Base-by-base conservation (phyloP, 1,140 invertebrate genomes). In the Gerris buenoi region DNA sequence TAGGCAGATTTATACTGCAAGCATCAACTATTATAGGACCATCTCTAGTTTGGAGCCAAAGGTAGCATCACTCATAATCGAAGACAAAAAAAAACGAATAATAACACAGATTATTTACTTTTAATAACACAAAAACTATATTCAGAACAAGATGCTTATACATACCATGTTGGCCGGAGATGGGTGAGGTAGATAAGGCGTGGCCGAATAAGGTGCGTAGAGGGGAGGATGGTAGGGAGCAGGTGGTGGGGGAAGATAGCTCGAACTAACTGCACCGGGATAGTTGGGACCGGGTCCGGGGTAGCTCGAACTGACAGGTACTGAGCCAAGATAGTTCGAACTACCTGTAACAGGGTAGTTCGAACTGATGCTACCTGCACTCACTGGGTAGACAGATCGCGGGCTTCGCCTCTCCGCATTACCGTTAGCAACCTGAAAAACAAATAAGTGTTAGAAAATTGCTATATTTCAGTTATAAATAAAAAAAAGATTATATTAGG, bases 191-290 rank as follows among this genome's bases (percentile, higher is more conserved):
- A 23, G 85, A 82, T 69, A 87, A 75, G 65, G 71, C 74, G 70
- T 80, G 80, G 58, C 82, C 63, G 84, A 84, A 71, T 89, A 89
- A 0, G 88, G 87, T 0, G 87, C 84, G 73, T 89, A 90, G 59
- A 89, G 78, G 25, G 87, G 81, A 33, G 85, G 82, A 75, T 87
- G 87, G 61, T 84, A 80, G 15, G 65, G 57, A 63, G 68, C 74
- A 64, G 60, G 25, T 70, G 79, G 64, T 73, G 77, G 72, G 72
- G 74, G 71, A 63, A 46, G 18, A 18, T 46, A 46, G 18, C 33
- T 46, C 33, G 33, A 46, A 46, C 33, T 46, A 46, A 46, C 33
- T 10, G 5, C 33, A n/a, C n/a, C n/a, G n/a, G n/a, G n/a, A 46
- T 46, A 46, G 18, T 46, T 46, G 5, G 33, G 33, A 46, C 33